A percentile compares a stretch with the other conserved stretches of the same genome.
These are phyloP conservation scores for Dendrocopos noguchii DNA, from an alignment of 2,113 vertebrate species.

Conservation along the genomic window DNA sequence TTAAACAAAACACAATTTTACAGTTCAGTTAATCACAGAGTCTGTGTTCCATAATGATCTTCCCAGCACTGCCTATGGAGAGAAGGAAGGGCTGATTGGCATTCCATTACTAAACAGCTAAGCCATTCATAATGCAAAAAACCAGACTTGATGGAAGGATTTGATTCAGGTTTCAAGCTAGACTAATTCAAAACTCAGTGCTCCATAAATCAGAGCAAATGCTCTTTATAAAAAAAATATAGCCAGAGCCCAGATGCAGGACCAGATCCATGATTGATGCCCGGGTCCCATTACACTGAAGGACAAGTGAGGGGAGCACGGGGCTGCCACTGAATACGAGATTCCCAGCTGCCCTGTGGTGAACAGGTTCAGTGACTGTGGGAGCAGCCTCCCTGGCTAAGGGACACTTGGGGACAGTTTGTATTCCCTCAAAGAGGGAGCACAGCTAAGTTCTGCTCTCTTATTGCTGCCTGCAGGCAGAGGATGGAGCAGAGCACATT, in stretches of 20 bases:
- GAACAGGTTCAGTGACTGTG: neutral
- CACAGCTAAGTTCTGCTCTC: neutral
- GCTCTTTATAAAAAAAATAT: slow-evolving; percentile 70
- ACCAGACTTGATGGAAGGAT: slow-evolving; percentile 64
- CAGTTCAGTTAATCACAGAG: slow-evolving; percentile 76
- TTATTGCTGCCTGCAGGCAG: neutral
- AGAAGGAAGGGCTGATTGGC: slow-evolving; percentile 44
- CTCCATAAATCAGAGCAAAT: slow-evolving; percentile 75
- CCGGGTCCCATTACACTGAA: slow-evolving; percentile 58
- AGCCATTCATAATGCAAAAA: slow-evolving; percentile 67
- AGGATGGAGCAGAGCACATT: neutral
- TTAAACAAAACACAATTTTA: slow-evolving; percentile 78
- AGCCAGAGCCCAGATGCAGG: slow-evolving; percentile 34
- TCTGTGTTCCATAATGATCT: slow-evolving; percentile 64
- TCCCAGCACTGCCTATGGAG: slow-evolving; percentile 60
- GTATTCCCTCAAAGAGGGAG: neutral
- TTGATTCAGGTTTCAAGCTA: slow-evolving; percentile 71
- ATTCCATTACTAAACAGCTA: slow-evolving; percentile 49
- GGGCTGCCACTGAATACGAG: neutral
- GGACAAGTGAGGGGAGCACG: slow-evolving; percentile 35
- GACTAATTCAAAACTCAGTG: slow-evolving; percentile 66
- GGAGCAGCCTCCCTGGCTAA: neutral
- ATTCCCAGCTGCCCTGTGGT: neutral
- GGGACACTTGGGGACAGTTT: neutral
- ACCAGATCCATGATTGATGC: slow-evolving; percentile 64